Base-by-base conservation (phyloP, 1,140 invertebrate genomes). In the Andricus grossulariae region DNA sequence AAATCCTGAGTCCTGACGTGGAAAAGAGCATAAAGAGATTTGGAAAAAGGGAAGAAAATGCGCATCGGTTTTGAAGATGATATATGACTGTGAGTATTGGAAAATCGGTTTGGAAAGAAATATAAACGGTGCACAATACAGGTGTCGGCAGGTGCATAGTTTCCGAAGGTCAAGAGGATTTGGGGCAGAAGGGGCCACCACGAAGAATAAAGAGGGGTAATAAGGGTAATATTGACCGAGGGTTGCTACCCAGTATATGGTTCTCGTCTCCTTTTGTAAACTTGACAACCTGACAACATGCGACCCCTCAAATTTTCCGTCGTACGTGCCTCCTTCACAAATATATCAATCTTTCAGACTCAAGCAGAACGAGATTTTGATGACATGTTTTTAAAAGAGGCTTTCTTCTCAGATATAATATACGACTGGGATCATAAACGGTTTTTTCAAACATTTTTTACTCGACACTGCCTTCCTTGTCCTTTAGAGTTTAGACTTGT, bases 91-190 rank as follows among this genome's bases (percentile, higher is more conserved):
- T 45, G 25, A 66, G 60, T 32, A 25, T 21, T 39, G n/a, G 21
- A 32, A 16, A 19, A 32, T 10, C 32, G n/a, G 60, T 66, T 32
- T 39, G 32, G 60, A n/a, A 39, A 16, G 60, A 13, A 11, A 39
- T 32, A 11, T 25, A 66, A 66, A 25, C 25, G 15, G 25, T 39
- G 60, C 60, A 73, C 45, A 72, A 72, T 73, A 77, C 75, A 77
- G 75, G 75, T 77, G 75, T 55, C 16, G 32, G 55, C 75, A 77
- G 75, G 75, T 77, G 75, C 60, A 66, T 66, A 4, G 10, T 13
- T 39, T 66, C 32, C 15, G 60, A 66, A 66, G 60, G 60, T 66
- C 60, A 66, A 66, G 60, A 66, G 60, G 60, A 66, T 66, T 66
- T 66, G 60, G 60, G 60, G 39, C 60, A 66, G 32, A n/a, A 66